phyloP scores from a whole-genome alignment of 2,888 invertebrate species.

The Meghimatium bilineatum region DNA sequence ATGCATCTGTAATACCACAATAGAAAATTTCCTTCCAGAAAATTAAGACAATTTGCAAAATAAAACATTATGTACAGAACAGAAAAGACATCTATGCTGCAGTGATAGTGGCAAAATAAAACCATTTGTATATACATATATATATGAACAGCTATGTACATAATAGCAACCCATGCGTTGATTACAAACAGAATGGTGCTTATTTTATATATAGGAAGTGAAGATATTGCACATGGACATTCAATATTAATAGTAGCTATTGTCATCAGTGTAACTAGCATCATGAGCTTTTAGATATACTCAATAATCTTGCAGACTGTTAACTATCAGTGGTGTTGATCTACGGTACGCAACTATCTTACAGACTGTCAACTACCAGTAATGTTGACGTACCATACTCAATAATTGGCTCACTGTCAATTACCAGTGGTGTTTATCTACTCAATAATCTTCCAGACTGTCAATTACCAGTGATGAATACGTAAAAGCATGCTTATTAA shows the following conservation, averaged over 20 bases:
- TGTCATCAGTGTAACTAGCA: background rate
- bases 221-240: slow-evolving; percentile 26
- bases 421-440: background rate
- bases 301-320: too few species aligned
- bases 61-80: too few species aligned
- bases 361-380: background rate
- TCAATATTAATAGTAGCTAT: slow-evolving; percentile 4
- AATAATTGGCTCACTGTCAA: background rate
- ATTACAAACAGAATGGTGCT: background rate
- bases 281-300: too few species aligned
- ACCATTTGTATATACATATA: background rate
- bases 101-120: background rate
- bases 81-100: background rate
- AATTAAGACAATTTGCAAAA: background rate
- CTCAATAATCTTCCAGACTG: too few species aligned
- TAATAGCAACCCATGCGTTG: background rate
- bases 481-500: background rate
- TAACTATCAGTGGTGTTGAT: background rate
- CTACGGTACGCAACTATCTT: too few species aligned
- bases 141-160: background rate
- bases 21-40: background rate
- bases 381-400: background rate
- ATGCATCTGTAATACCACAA: too few species aligned
- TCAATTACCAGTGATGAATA: background rate
- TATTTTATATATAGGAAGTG: background rate